Evolutionary conservation across 2,797 vertebrate genomes (phyloP).

Genomic region (Arctocebus calabarensis): DNA sequence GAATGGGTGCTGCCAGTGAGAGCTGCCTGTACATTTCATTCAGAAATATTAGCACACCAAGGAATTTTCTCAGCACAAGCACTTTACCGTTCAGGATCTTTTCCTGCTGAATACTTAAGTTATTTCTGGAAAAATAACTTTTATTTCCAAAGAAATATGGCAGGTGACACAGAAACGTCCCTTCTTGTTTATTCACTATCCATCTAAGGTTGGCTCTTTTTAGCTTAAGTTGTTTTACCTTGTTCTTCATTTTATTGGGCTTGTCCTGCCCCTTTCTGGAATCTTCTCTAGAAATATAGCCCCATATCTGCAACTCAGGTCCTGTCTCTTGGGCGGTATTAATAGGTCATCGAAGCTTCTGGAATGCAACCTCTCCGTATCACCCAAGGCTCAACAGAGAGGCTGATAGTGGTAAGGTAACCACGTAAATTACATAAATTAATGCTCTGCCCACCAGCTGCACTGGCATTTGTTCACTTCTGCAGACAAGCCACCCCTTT

Average conservation of each 20-base stretch:
- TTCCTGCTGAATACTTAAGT: conserved; percentile 63
- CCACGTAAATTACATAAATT: not conserved
- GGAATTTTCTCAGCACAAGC: not conserved
- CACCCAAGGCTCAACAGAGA: not conserved
- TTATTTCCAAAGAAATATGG: conserved; percentile 67
- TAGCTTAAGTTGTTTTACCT: conserved; percentile 14
- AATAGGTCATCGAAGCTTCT: not conserved
- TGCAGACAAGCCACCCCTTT: not conserved
- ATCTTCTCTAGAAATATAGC: conserved; percentile 26
- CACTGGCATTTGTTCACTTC: too few species aligned
- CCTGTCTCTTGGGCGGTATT: not conserved
- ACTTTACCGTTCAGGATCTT: not conserved
- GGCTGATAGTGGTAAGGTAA: not conserved
- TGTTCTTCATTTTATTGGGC: not conserved
- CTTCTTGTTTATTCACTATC: conserved; percentile 63
- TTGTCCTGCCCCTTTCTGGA: conserved; percentile 19
- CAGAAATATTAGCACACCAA: conserved; percentile 45
- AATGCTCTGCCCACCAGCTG: accelerated
- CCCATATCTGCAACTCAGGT: not conserved
- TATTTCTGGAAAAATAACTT: conserved; percentile 75
- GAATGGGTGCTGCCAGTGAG: not conserved
- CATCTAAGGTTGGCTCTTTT: not conserved
- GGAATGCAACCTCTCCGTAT: not conserved
- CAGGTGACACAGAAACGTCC: conserved; percentile 72
- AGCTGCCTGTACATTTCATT: not conserved